Conservation (phyloP, 2,113 vertebrate species). For the Chaetura pelagica region DNA sequence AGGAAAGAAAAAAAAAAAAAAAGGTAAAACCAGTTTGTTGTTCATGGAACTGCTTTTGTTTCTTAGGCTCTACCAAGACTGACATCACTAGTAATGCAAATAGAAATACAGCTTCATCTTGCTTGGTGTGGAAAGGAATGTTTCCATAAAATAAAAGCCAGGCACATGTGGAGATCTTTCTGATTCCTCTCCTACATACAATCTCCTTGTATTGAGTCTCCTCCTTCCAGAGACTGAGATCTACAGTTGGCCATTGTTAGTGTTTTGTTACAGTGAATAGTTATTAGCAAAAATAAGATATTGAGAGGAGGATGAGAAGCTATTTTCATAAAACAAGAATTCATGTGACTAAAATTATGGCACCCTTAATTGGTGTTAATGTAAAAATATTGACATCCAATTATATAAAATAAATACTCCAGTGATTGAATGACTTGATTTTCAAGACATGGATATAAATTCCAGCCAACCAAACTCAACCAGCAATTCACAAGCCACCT, state of each 20-base stretch:
- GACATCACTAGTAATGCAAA: background rate
- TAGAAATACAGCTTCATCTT: background rate
- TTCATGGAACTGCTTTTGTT: background rate
- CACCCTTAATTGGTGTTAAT: background rate
- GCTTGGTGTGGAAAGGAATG: background rate
- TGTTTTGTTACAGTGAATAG: background rate
- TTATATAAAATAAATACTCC: background rate
- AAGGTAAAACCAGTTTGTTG: background rate
- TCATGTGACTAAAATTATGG: background rate
- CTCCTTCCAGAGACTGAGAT: no score
- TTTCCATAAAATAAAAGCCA: background rate
- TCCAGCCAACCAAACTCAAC: background rate
- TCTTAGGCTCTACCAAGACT: background rate
- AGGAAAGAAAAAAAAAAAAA: no score
- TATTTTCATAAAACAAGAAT: background rate
- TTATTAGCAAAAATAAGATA: background rate
- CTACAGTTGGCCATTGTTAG: background rate
- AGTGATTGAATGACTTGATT: background rate
- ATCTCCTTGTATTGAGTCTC: background rate
- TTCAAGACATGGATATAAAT: background rate
- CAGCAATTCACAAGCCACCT: background rate
- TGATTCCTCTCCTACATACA: background rate
- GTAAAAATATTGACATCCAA: background rate
- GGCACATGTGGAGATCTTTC: background rate
- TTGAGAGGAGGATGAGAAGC: background rate